Base-by-base conservation (phyloP, 2,797 vertebrate genomes). In the Toxotes lorentzi region DNA sequence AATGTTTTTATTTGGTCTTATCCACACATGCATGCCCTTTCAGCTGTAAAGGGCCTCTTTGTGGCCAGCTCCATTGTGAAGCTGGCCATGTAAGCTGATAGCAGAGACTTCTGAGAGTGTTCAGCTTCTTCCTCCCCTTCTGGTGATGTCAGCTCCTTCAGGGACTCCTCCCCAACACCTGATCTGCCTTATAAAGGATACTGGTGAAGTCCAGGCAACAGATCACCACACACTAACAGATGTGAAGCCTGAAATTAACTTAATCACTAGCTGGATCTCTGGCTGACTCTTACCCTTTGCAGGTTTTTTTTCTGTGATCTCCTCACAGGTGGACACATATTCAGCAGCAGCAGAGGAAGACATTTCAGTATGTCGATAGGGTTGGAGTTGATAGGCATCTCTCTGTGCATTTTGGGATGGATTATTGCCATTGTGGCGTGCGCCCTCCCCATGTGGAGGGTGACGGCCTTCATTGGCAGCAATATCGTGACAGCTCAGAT, bases 401-500 rank as follows among this genome's bases (percentile, higher is more conserved):
- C 95, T 73, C 92, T 98, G 76, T 95, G 96, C 2, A 93, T 97
- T 81, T 56, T 97, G 88, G 98, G 98, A 70, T 98, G 97, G 97
- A 82, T 98, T 79, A 95, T 97, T 73, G 95, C 94, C 86, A 96
- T 98, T 35, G 73, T 98, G 76, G 93, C 95, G 34, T 99, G 97
- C 0, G 95, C 95, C 1, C 76, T 99, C 12, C 97, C 97, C 75
- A 98, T 96, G 97, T 99, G 97, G 97, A 92, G 94, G 66, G 97
- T 98, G 73, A 95, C 97, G 0, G 97, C 97, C 48, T 99, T 99
- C 94, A 96, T 99, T 67, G 97, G 97, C 71, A 96, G 89, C 95
- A 98, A 96, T 95, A 99, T 99, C 2, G 96, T 98, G 91, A 97
- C 96, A 0, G 96, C 97, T 1, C 97, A 98, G 95, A 95, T 93